A percentile compares a stretch with the other conserved stretches of the same genome.
Conservation (phyloP, 2,888 invertebrate species). For the Lacanobia oleracea region DNA sequence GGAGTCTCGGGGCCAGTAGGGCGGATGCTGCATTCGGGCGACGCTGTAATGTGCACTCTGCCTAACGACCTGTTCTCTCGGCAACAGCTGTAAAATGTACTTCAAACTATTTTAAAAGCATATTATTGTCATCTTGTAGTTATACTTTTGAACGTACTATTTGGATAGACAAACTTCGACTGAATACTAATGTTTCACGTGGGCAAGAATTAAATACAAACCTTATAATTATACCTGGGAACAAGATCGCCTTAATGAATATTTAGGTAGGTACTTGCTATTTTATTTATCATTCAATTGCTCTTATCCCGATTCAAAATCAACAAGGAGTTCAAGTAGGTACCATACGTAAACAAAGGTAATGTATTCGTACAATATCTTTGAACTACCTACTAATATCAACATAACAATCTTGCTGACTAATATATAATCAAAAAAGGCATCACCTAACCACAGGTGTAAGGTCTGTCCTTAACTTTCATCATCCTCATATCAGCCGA, state of each 20-base stretch:
- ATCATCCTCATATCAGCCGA: no score
- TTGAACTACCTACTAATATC: no score
- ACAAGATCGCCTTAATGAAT: no score
- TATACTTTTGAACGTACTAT: neutral
- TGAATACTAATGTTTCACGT: neutral
- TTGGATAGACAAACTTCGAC: no score
- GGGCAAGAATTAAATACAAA: neutral
- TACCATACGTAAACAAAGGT: no score
- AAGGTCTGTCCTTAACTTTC: neutral
- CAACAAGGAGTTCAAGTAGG: no score
- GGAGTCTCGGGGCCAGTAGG: constrained; percentile 19
- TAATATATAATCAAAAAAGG: neutral
- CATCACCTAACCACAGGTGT: constrained; percentile 1
- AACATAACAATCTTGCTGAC: no score
- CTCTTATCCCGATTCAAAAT: no score
- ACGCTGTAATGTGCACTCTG: constrained; percentile 47
- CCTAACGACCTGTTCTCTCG: constrained; percentile 38
- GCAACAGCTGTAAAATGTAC: constrained; percentile 30
- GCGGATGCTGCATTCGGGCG: constrained; percentile 36
- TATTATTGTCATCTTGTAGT: neutral
- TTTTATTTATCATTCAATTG: no score
- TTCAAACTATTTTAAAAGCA: constrained; percentile 27
- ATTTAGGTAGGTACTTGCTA: no score
- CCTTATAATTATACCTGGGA: neutral
- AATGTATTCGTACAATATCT: no score